Evolutionary conservation across 35 echinoderm and acorn worm genomes (phyloP).

Genomic region (Apostichopus japonicus): DNA sequence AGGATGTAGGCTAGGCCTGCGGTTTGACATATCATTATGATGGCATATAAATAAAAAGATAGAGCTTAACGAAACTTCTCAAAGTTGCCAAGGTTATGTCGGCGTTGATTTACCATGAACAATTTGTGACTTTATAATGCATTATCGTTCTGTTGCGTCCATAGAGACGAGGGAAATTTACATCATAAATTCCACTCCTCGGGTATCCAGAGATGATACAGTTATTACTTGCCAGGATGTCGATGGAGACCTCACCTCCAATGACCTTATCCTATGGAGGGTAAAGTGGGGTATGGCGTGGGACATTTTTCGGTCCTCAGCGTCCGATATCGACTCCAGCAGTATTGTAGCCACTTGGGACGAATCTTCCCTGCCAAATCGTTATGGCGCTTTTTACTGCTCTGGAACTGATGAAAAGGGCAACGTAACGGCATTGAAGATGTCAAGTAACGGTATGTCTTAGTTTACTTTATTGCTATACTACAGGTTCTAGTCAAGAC

Average conservation of each 20-base stretch:
- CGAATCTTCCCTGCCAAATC: neutral
- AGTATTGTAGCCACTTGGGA: slow-evolving; percentile 34
- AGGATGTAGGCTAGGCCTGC: too few relatives aligned
- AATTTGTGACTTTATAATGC: too few relatives aligned
- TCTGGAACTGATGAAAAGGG: neutral
- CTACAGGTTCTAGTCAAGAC: too few relatives aligned
- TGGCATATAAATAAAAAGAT: too few relatives aligned
- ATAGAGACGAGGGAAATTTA: slow-evolving; percentile 9
- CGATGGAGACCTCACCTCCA: neutral
- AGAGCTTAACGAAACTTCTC: too few relatives aligned
- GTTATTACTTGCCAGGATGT: slow-evolving; percentile 15
- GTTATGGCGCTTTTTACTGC: slow-evolving; percentile 37
- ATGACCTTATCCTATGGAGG: slow-evolving; percentile 27
- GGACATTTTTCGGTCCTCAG: neutral
- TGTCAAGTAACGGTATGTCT: slow-evolving; percentile 8
- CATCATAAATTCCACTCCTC: slow-evolving; percentile 29
- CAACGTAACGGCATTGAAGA: slow-evolving; percentile 9
- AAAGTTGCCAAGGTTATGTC: too few relatives aligned
- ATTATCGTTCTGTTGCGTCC: neutral
- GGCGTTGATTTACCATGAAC: too few relatives aligned
- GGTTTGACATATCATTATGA: too few relatives aligned
- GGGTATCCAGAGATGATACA: neutral
- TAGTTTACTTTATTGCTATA: too few relatives aligned
- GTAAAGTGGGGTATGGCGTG: neutral
- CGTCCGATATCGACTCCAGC: neutral